These are phyloP conservation scores for Frankliniella fusca DNA, from an alignment of 2,888 invertebrate species.

Conservation along the genomic window DNA sequence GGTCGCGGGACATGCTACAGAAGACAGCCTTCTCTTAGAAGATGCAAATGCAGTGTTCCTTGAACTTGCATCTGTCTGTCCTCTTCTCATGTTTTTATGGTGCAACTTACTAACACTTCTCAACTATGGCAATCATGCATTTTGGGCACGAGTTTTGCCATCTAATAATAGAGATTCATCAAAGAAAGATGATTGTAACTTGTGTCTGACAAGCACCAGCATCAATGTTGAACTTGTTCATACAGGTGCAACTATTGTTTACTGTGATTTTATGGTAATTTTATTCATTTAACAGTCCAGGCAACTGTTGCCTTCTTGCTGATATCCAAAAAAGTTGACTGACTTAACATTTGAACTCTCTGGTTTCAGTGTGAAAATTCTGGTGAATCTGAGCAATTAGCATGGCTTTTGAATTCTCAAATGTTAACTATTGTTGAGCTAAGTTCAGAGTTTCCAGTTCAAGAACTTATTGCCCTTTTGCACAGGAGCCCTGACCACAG, in stretches of 20 bases:
- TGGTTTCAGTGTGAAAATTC: constrained; percentile 61
- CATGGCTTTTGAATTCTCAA: constrained; percentile 72
- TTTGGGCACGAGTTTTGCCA: constrained; percentile 63
- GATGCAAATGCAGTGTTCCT: constrained; percentile 58
- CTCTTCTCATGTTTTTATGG: constrained; percentile 71
- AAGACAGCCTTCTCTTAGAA: constrained; percentile 54
- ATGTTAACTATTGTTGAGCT: constrained; percentile 63
- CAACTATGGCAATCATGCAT: constrained; percentile 63
- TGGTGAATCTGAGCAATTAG: constrained; percentile 65
- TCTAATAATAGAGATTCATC: constrained; percentile 45
- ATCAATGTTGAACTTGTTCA: constrained; percentile 62
- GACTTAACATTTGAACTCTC: constrained; percentile 32
- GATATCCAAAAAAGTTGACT: neutral
- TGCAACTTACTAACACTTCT: constrained; percentile 69
- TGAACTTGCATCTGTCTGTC: constrained; percentile 54
- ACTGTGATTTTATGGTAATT: constrained; percentile 75
- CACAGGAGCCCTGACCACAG: constrained; percentile 64
- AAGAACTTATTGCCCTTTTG: constrained; percentile 58
- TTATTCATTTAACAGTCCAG: constrained; percentile 7
- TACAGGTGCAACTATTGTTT: constrained; percentile 64
- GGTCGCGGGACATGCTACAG: constrained; percentile 44
- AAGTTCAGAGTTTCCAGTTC: constrained; percentile 62
- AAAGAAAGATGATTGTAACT: constrained; percentile 41
- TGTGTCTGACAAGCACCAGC: constrained; percentile 40
- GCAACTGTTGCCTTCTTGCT: neutral